A percentile compares a stretch with the other conserved stretches of the same genome.
Conservation (phyloP, 37 sponge, comb jelly and placozoan species). For the Crambe crambe region DNA sequence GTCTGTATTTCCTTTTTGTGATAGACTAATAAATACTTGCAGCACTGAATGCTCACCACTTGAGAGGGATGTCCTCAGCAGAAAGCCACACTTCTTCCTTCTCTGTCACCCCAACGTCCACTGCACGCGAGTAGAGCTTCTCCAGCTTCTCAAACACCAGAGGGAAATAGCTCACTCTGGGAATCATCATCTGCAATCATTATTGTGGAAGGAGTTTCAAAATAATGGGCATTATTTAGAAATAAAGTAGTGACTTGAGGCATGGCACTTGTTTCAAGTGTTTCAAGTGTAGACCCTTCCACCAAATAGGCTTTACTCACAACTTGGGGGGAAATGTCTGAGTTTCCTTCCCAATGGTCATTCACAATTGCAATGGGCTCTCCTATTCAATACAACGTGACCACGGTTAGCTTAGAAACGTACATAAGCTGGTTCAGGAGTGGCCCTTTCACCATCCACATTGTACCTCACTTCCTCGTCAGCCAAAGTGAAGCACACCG, state of each 20-base stretch:
- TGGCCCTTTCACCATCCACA: constrained; percentile 18
- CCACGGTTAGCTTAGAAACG: constrained; percentile 5
- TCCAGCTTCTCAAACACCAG: constrained; percentile 75
- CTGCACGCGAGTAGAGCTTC: constrained; percentile 36
- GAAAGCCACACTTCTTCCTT: constrained; percentile 88
- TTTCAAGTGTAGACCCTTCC: no score
- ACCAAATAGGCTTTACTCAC: no score
- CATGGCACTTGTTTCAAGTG: no score
- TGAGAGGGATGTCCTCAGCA: constrained; percentile 77
- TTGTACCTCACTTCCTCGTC: constrained; percentile 63
- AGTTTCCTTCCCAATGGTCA: background rate
- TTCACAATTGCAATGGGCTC: no score
- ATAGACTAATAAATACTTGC: no score
- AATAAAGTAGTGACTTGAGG: background rate
- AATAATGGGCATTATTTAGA: background rate
- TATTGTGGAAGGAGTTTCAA: background rate
- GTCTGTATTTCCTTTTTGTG: no score
- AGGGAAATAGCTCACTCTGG: constrained; percentile 83
- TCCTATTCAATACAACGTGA: background rate
- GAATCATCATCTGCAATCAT: constrained; percentile 66
- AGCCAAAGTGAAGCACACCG: constrained; percentile 86
- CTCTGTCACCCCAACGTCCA: constrained; percentile 16
- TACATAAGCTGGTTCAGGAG: constrained; percentile 81
- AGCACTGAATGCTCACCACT: constrained; percentile 71
- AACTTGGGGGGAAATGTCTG: background rate